A percentile compares a stretch with the other conserved stretches of the same genome.
Evolutionary conservation across 2,113 vertebrate species (phyloP).

Genomic region (Leptobrachium leishanense): DNA sequence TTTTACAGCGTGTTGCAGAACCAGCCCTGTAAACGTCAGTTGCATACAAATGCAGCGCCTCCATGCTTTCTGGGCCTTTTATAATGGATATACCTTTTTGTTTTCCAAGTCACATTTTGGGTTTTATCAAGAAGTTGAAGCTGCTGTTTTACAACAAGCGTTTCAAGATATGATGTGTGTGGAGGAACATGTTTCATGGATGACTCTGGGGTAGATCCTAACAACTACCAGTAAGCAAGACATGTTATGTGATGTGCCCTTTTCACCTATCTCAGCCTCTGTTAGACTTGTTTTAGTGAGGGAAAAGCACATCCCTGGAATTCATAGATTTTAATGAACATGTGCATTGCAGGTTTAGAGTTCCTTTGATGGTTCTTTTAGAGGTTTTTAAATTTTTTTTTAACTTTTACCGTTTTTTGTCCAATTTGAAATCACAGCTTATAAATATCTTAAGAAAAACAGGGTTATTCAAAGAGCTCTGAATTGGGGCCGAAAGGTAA

Average conservation of each 20-base stretch:
- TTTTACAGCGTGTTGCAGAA: constrained; percentile 33
- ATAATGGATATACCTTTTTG: constrained; percentile 12
- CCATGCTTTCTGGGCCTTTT: neutral
- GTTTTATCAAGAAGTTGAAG: constrained; percentile 19
- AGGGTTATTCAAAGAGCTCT: too few species aligned
- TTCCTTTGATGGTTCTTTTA: neutral
- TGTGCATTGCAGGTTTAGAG: neutral
- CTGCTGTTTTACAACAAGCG: constrained; percentile 9
- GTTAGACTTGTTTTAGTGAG: neutral
- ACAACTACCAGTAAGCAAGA: too few species aligned
- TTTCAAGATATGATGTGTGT: neutral
- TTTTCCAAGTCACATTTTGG: constrained; percentile 19
- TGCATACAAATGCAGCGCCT: constrained; percentile 26
- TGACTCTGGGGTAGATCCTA: too few species aligned
- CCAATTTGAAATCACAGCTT: neutral
- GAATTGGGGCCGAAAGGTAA: too few species aligned
- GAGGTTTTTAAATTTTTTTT: neutral
- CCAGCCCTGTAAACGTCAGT: constrained; percentile 33
- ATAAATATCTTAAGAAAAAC: neutral
- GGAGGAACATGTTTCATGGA: neutral
- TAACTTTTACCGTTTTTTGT: too few species aligned
- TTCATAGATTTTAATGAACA: constrained; percentile 1
- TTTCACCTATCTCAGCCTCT: neutral
- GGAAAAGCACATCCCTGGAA: neutral
- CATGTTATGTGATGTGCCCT: neutral